A percentile compares a stretch with the other conserved stretches of the same genome.
phyloP scores from a whole-genome alignment of 35 echinoderm and acorn worm species.

The Anneissia japonica region DNA sequence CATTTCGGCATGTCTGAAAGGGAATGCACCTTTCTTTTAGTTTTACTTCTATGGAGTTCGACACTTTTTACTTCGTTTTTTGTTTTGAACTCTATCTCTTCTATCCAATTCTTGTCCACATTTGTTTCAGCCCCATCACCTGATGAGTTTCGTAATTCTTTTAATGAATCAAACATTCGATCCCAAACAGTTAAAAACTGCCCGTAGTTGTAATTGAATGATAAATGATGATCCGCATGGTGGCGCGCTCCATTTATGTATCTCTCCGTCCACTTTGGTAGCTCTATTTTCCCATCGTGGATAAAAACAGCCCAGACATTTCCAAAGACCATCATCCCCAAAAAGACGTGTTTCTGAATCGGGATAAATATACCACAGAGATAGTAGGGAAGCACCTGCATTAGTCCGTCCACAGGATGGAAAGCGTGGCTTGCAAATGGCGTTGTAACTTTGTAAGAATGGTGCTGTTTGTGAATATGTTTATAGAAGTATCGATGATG shows the following conservation, averaged over 20 bases:
- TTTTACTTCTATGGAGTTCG: neutral
- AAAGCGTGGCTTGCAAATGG: neutral
- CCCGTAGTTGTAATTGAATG: neutral
- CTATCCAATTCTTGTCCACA: neutral
- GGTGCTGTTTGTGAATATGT: neutral
- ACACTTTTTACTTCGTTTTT: neutral
- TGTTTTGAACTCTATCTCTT: neutral
- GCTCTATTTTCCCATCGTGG: neutral
- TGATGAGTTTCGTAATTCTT: neutral
- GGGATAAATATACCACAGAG: neutral
- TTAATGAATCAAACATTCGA: neutral
- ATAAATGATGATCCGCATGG: neutral
- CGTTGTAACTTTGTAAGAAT: neutral
- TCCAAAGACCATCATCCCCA: neutral
- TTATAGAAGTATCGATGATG: neutral
- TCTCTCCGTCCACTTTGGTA: neutral
- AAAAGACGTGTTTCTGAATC: neutral
- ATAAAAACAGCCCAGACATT: neutral
- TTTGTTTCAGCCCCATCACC: neutral
- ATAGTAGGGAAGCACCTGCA: neutral
- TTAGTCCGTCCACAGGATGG: neutral
- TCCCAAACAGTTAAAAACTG: neutral
- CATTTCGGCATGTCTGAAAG: neutral
- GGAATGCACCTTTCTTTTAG: neutral
- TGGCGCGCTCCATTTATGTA: neutral